A percentile compares a stretch with the other conserved stretches of the same genome.
phyloP scores from a whole-genome alignment of 1,140 invertebrate genomes.

The Wiebesia pumilae region DNA sequence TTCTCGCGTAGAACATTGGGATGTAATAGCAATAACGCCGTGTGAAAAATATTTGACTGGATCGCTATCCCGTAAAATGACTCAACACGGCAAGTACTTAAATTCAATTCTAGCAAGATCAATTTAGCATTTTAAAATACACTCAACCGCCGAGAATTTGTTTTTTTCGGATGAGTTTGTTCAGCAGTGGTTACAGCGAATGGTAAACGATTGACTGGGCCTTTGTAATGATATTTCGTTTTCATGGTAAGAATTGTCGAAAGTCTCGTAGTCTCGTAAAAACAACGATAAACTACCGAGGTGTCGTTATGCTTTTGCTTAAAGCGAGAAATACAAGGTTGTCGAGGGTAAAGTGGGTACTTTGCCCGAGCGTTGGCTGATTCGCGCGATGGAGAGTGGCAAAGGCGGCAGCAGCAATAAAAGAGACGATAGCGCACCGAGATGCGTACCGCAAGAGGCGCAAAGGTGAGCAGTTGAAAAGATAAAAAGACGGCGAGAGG shows the following conservation, averaged over 20 bases:
- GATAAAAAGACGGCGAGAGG: conserved; percentile 28
- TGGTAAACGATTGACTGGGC: too few species aligned
- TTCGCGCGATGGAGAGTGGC: neutral
- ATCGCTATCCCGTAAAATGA: too few species aligned
- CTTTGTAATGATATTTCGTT: too few species aligned
- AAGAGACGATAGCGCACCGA: conserved; percentile 12
- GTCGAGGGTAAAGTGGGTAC: neutral
- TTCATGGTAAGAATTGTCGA: neutral
- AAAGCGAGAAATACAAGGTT: neutral
- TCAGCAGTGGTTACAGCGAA: too few species aligned
- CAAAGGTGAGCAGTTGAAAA: conserved; percentile 36
- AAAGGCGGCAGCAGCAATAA: conserved; percentile 43
- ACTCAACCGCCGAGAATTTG: too few species aligned
- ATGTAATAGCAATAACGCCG: too few species aligned
- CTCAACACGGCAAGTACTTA: too few species aligned
- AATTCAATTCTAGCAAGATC: too few species aligned
- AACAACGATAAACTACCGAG: neutral
- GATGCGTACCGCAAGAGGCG: conserved; percentile 28
- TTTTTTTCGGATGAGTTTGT: too few species aligned
- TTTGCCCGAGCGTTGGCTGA: neutral
- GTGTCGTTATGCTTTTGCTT: neutral
- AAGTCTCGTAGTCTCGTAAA: neutral
- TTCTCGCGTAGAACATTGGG: too few species aligned
- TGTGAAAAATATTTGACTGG: too few species aligned
- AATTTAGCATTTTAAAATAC: too few species aligned